Evolutionary conservation across 2,113 vertebrate species (phyloP).

Genomic region (Actinemys pallida): DNA sequence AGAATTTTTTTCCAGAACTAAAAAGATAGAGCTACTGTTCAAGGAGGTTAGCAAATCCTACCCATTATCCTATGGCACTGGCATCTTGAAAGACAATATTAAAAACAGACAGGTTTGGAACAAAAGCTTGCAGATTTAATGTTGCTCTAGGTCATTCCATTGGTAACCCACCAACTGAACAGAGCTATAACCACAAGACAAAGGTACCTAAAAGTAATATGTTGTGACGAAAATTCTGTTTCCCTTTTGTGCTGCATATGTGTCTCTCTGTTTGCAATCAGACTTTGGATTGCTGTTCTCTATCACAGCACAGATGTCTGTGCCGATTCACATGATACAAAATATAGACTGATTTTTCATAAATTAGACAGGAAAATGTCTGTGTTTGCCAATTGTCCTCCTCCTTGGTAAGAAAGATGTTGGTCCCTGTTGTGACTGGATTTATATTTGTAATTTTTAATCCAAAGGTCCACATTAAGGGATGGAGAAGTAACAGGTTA

Average conservation of each 20-base stretch:
- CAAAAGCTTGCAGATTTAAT: not conserved
- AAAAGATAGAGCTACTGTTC: constrained; percentile 14
- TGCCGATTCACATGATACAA: not conserved
- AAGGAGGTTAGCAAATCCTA: constrained; percentile 43
- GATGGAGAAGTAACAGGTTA: not conserved
- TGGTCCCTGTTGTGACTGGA: not conserved
- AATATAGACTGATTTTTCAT: not conserved
- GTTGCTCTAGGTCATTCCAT: not conserved
- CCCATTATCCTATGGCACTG: constrained; percentile 13
- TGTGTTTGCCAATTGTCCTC: not conserved
- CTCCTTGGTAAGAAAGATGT: not conserved
- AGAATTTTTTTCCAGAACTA: constrained; percentile 47
- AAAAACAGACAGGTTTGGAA: not conserved
- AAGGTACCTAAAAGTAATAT: not conserved
- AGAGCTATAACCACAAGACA: not conserved
- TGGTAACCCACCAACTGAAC: not conserved
- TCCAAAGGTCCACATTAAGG: not conserved
- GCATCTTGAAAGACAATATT: not conserved
- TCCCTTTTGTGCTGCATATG: not conserved
- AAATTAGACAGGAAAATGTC: not conserved
- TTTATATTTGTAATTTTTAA: not conserved
- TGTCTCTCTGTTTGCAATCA: not conserved
- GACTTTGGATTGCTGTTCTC: not conserved
- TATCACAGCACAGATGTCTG: not conserved
- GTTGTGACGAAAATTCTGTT: not conserved